Base-by-base conservation (phyloP, 1,140 invertebrate genomes). In the Diorhabda sublineata region DNA sequence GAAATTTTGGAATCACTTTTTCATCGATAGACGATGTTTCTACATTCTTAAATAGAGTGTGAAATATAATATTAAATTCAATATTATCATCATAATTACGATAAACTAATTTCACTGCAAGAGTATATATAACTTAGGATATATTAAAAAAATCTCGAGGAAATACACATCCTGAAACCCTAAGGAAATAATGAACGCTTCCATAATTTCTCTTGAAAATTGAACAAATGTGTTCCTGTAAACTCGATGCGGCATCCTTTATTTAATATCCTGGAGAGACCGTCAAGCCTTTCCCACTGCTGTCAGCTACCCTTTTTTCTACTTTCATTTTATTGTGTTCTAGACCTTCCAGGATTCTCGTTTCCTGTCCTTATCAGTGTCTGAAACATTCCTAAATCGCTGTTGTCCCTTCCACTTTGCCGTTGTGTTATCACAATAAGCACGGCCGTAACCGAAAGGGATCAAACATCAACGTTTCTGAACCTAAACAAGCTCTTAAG, bases 301-400 rank as follows among this genome's bases (percentile, higher is more conserved):
- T 52, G 47, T 52, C n/a, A 52, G 47, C 47, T 52, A 52, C n/a
- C 47, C n/a, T 52, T 52, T 52, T n/a, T 52, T 52, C 47, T 52
- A 52, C 47, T 52, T 52, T n/a, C 47, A 52, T 52, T 52, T 52
- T 52, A 52, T 52, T 52, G 47, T 52, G n/a, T 52, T 52, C n/a
- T n/a, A 52, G 47, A 52, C 47, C 47, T 52, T 52, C n/a, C 47
- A 52, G 47, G 47, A 52, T 52, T 52, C 47, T 52, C 47, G 47
- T 52, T 52, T 52, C 47, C 47, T 52, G 47, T 6, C 47, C 47
- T 52, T 52, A 52, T 52, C 47, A 52, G 47, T 52, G 47, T 52
- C 47, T 52, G 47, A 52, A 52, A 52, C 47, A 52, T 52, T 52
- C 47, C 47, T n/a, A 52, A 52, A 52, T 52, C 47, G 47, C 4